phyloP scores from a whole-genome alignment of 2,888 invertebrate species.

The Volucella bombylans region DNA sequence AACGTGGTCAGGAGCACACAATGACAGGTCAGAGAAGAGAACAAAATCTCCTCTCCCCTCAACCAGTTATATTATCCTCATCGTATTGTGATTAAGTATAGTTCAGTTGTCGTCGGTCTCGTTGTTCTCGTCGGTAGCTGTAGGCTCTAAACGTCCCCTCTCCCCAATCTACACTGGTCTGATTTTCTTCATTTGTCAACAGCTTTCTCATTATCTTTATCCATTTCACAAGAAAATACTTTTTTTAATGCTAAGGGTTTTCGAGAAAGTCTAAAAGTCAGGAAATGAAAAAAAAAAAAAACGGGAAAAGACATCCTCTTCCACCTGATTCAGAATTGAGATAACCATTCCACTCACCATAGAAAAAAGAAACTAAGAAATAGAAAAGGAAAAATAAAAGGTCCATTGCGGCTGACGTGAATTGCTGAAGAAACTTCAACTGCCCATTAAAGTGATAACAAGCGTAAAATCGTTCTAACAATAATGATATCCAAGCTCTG shows the following conservation, averaged over 20 bases:
- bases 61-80: neutral
- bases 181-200: slow-evolving; percentile 10
- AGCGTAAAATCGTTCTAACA: slow-evolving; percentile 59
- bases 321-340: too few species aligned
- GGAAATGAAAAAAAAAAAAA: slow-evolving; percentile 44
- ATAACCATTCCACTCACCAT: neutral
- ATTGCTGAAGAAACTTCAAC: slow-evolving; percentile 26
- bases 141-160: slow-evolving; percentile 11
- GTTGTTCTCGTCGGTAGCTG: slow-evolving; percentile 26
- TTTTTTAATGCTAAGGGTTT: slow-evolving; percentile 22
- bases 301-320: neutral
- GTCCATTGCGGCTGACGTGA: slow-evolving; percentile 19
- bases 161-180: neutral
- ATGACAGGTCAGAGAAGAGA: too few species aligned
- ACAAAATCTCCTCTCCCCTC: neutral
- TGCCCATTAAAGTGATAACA: slow-evolving; percentile 62
- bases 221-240: slow-evolving; percentile 1
- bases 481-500: slow-evolving; percentile 58
- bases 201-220: too few species aligned
- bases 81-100: slow-evolving; percentile 9
- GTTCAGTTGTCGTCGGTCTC: slow-evolving; percentile 9
- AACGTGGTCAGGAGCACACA: too few species aligned
- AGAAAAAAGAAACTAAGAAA: neutral
- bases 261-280: slow-evolving; percentile 47
- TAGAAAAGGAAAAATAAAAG: neutral